phyloP scores from a whole-genome alignment of 2,797 vertebrate genomes.

The Chrysocyon brachyurus region DNA sequence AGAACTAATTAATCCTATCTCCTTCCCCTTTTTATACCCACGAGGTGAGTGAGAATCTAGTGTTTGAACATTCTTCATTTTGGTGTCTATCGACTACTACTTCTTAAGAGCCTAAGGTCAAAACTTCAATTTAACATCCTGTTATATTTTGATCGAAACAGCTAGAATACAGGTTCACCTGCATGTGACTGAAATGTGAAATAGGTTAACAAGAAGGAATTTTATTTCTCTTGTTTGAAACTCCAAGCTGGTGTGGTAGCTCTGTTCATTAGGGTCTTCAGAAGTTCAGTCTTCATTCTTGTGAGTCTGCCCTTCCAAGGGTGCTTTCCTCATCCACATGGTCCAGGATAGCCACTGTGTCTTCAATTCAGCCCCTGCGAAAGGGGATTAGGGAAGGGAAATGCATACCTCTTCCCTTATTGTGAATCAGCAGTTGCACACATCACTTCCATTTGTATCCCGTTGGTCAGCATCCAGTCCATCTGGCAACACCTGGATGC shows the following conservation, averaged over 20 bases:
- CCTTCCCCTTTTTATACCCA: not conserved
- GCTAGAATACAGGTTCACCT: not conserved
- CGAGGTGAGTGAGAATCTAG: not conserved
- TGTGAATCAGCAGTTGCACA: not conserved
- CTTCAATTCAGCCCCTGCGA: not conserved
- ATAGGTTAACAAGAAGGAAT: not conserved
- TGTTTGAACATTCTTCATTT: not conserved
- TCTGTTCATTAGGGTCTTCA: not conserved
- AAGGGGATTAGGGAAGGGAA: not conserved
- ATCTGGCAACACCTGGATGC: not conserved
- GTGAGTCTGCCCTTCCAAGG: not conserved
- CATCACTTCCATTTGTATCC: not conserved
- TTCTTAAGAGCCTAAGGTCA: not conserved
- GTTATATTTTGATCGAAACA: not conserved
- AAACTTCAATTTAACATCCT: not conserved
- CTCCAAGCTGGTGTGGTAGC: not conserved
- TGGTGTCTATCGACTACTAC: not conserved
- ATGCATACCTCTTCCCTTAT: not conserved
- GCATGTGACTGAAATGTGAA: not conserved
- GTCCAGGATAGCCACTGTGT: not conserved
- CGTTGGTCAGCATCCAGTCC: not conserved
- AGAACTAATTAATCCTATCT: not conserved
- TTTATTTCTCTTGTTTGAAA: slow-evolving; percentile 8
- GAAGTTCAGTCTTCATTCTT: not conserved
- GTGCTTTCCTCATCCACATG: not conserved